These are phyloP conservation scores for Leptarthrus brevirostris DNA, from an alignment of 2,888 invertebrate genomes.

Conservation along the genomic window DNA sequence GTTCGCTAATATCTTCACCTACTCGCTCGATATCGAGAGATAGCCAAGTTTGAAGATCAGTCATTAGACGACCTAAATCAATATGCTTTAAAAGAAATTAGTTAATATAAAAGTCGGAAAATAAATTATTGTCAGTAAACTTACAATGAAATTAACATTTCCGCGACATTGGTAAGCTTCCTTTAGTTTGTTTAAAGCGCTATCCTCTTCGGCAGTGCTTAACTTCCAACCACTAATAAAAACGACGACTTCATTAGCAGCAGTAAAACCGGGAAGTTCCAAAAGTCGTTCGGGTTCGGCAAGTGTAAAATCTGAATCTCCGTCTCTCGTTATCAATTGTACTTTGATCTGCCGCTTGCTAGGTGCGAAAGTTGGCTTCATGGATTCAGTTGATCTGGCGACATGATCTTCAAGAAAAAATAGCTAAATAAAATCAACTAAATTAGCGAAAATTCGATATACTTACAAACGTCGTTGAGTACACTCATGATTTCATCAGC, in stretches of 20 bases:
- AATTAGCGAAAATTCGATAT: not conserved
- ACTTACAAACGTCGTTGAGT: constrained; percentile 41
- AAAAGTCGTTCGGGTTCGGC: not conserved
- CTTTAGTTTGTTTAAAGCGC: not conserved
- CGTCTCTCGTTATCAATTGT: not conserved
- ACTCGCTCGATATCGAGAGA: constrained; percentile 31
- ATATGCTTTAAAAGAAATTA: constrained; percentile 17
- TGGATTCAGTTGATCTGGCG: not conserved
- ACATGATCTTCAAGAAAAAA: not conserved
- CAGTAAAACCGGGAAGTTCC: not conserved
- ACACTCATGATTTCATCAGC: not conserved
- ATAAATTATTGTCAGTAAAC: not conserved
- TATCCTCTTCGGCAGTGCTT: not conserved
- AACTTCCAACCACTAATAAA: constrained; percentile 17
- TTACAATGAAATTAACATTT: constrained; percentile 52
- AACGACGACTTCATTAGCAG: not conserved
- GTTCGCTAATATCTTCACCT: constrained; percentile 39
- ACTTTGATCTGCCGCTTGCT: not conserved
- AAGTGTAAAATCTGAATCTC: not conserved
- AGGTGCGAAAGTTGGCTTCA: constrained; percentile 27
- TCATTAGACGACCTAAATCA: constrained; percentile 35
- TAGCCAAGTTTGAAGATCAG: constrained; percentile 14
- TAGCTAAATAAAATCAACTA: not conserved
- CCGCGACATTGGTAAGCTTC: constrained; percentile 51
- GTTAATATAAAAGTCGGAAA: not conserved